phyloP scores from a whole-genome alignment of 2,888 invertebrate genomes.

The Mythimna vitellina region DNA sequence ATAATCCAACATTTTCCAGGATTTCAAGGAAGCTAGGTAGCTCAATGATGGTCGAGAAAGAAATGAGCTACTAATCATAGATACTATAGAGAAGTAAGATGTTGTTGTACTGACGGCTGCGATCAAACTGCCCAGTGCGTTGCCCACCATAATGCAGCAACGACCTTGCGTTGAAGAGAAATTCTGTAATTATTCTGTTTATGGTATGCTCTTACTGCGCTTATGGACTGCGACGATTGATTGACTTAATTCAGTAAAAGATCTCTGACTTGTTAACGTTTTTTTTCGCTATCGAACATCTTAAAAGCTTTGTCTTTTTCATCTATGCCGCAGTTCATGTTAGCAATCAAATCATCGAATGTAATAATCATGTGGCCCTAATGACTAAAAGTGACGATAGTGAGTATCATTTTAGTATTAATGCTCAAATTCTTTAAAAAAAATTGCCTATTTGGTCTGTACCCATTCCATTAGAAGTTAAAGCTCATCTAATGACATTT shows the following conservation, averaged over 20 bases:
- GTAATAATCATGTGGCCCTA: too few species aligned
- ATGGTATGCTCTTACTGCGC: slow-evolving; percentile 56
- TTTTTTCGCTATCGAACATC: slow-evolving; percentile 14
- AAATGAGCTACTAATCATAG: too few species aligned
- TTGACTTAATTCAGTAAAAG: slow-evolving; percentile 41
- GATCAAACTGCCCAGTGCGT: slow-evolving; percentile 34
- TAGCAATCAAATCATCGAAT: neutral
- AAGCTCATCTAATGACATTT: neutral
- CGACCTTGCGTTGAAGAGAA: slow-evolving; percentile 67
- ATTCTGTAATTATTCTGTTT: slow-evolving; percentile 68
- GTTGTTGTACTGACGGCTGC: neutral
- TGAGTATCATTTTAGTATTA: neutral
- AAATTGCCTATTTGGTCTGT: neutral
- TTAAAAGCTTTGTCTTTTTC: slow-evolving; percentile 3
- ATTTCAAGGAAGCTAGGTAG: too few species aligned
- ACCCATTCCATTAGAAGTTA: neutral
- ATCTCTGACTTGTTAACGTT: slow-evolving; percentile 29
- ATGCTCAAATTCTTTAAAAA: neutral
- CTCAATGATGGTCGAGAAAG: too few species aligned
- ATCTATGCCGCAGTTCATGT: neutral
- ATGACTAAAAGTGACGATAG: neutral
- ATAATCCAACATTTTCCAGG: too few species aligned
- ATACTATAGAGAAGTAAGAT: neutral
- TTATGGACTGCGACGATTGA: slow-evolving; percentile 39
- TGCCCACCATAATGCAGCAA: slow-evolving; percentile 21